Evolutionary conservation across 2,888 invertebrate genomes (phyloP).

Genomic region (Drosophila fungiperda): DNA sequence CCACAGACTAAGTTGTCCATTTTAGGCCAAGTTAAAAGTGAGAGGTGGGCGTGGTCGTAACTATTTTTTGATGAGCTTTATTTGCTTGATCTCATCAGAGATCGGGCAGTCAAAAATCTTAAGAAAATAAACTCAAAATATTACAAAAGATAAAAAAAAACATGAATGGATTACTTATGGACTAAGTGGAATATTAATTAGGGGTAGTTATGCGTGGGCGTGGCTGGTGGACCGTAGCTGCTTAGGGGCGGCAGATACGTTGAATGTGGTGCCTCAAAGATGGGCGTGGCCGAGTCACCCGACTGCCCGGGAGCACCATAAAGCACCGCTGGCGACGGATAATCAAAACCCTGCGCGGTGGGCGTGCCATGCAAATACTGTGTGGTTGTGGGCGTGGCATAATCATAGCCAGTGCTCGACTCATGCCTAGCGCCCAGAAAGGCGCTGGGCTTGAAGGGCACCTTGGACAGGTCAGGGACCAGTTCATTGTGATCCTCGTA

Average conservation of each 20-base stretch:
- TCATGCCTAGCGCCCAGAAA: conserved; percentile 83
- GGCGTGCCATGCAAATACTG: conserved; percentile 64
- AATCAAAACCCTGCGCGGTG: conserved; percentile 70
- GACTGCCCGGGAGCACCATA: conserved; percentile 66
- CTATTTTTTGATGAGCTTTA: conserved; percentile 10
- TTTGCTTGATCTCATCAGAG: background rate
- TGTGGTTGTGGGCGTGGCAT: conserved; percentile 46
- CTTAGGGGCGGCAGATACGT: conserved; percentile 63
- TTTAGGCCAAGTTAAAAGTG: conserved; percentile 1
- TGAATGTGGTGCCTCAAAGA: conserved; percentile 67
- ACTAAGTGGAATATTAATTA: conserved; percentile 44
- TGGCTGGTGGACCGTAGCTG: conserved; percentile 58
- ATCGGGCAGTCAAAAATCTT: background rate
- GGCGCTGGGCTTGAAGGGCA: conserved; percentile 83
- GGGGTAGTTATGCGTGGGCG: conserved; percentile 60
- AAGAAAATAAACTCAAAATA: conserved; percentile 4
- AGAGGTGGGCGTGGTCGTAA: conserved; percentile 28
- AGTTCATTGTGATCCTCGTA: conserved; percentile 38
- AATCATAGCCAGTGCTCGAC: conserved; percentile 50
- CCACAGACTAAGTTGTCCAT: background rate
- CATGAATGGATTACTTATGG: conserved; percentile 7
- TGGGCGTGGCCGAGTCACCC: conserved; percentile 60
- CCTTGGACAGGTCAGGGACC: conserved; percentile 60
- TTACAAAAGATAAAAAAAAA: conserved; percentile 9
- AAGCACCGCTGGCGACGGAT: conserved; percentile 54